Percentiles rank a stretch among this genome's conserved stretches.
These are phyloP conservation scores for Siniperca knerii DNA, from an alignment of 2,113 vertebrate species.

Conservation along the genomic window DNA sequence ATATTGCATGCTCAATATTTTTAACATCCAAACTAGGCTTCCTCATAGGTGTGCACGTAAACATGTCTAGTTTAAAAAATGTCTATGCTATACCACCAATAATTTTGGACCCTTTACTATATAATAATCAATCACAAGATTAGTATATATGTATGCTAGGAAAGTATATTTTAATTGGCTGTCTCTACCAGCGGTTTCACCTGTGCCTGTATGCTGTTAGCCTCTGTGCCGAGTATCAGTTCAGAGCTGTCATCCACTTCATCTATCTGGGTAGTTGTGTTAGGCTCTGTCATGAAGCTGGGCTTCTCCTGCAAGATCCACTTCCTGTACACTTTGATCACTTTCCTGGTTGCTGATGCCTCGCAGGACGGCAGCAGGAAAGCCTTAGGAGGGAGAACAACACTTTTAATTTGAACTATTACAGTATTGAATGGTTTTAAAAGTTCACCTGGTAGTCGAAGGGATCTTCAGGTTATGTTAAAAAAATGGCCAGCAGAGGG, in stretches of 20 bases:
- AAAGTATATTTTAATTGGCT: neutral
- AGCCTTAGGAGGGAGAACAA: slow-evolving; percentile 83
- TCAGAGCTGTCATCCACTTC: slow-evolving; percentile 78
- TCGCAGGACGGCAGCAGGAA: slow-evolving; percentile 96
- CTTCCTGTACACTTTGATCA: slow-evolving; percentile 96
- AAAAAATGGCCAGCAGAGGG: slow-evolving; percentile 73
- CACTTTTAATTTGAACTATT: neutral
- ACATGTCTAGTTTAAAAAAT: neutral
- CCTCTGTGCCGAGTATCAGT: slow-evolving; percentile 80
- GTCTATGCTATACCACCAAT: neutral
- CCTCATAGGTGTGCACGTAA: too few species aligned
- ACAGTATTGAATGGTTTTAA: neutral
- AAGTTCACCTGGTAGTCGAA: neutral
- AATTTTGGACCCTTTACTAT: neutral
- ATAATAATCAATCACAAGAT: neutral
- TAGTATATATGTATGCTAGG: neutral
- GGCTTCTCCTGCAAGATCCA: slow-evolving; percentile 97
- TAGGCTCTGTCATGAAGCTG: slow-evolving; percentile 95
- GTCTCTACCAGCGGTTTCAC: slow-evolving; percentile 42
- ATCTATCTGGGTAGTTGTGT: slow-evolving; percentile 81
- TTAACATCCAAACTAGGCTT: neutral
- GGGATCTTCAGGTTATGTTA: neutral
- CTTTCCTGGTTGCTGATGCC: slow-evolving; percentile 91
- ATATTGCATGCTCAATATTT: neutral
- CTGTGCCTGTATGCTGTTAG: slow-evolving; percentile 84